Conservation (phyloP, 30 jellyfish, hydroid and myxozoan genomes). For the Nemopilema nomurai region DNA sequence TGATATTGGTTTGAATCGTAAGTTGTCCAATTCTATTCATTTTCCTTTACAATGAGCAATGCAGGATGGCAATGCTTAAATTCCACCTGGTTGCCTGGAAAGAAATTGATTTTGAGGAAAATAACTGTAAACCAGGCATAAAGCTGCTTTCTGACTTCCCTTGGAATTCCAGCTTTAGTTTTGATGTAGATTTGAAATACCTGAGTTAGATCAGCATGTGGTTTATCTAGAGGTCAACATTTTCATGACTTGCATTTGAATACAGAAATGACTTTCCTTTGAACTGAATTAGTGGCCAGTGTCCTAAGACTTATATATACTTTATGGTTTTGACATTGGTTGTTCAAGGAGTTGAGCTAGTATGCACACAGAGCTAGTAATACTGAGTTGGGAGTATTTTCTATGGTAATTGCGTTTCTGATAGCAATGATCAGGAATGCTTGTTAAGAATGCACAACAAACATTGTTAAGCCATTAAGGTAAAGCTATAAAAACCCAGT, state of each 20-base stretch:
- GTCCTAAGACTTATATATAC: neutral
- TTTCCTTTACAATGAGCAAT: too few species aligned
- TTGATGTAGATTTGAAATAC: neutral
- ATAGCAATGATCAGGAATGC: too few species aligned
- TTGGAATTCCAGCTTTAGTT: neutral
- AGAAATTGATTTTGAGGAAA: neutral
- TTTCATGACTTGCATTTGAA: neutral
- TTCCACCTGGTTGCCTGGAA: neutral
- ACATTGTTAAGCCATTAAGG: too few species aligned
- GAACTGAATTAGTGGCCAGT: neutral
- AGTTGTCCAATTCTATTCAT: slow-evolving; percentile 1
- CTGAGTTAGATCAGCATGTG: neutral
- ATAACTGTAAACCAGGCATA: neutral
- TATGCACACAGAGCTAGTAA: neutral
- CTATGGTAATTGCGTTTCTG: too few species aligned
- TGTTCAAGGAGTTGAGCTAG: neutral
- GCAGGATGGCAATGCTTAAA: too few species aligned
- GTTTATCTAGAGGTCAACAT: neutral
- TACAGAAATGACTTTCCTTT: neutral
- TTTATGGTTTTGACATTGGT: neutral
- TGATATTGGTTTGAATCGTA: slow-evolving; percentile 94
- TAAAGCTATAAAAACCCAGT: too few species aligned
- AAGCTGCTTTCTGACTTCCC: neutral
- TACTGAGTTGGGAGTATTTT: neutral
- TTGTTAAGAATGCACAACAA: too few species aligned